Evolutionary conservation across 2,888 invertebrate genomes (phyloP).

Genomic region (Dolichomitus sp.): DNA sequence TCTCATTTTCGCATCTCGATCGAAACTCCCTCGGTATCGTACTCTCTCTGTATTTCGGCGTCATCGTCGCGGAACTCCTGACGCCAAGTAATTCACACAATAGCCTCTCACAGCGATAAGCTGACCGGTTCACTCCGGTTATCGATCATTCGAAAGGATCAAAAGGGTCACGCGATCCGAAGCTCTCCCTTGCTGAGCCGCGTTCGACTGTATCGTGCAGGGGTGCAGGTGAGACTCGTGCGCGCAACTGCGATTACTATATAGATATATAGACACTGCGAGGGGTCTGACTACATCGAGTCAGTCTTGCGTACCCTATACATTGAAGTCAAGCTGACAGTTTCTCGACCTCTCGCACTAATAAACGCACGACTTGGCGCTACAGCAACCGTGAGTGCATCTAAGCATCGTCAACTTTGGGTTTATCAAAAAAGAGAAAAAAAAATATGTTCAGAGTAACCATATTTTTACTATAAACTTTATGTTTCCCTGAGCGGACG

Average conservation of each 20-base stretch:
- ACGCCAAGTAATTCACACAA: slow-evolving; percentile 54
- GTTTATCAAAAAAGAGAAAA: too few species aligned
- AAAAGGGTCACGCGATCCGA: slow-evolving; percentile 73
- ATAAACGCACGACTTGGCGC: slow-evolving; percentile 32
- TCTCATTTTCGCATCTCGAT: slow-evolving; percentile 17
- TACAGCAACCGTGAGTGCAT: not conserved
- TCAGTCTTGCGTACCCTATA: slow-evolving; percentile 13
- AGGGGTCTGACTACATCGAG: slow-evolving; percentile 33
- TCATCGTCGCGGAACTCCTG: slow-evolving; percentile 50
- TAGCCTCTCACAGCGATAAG: slow-evolving; percentile 70
- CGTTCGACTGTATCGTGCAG: slow-evolving; percentile 52
- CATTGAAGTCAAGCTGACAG: slow-evolving; percentile 49
- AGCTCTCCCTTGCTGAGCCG: slow-evolving; percentile 45
- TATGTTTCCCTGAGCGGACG: too few species aligned
- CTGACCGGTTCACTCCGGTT: slow-evolving; percentile 71
- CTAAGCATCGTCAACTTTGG: too few species aligned
- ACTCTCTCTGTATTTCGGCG: slow-evolving; percentile 38
- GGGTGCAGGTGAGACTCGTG: slow-evolving; percentile 52
- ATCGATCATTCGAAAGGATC: slow-evolving; percentile 74
- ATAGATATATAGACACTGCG: slow-evolving; percentile 17
- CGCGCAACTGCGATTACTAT: slow-evolving; percentile 57
- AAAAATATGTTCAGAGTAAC: too few species aligned
- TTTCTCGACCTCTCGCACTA: slow-evolving; percentile 19
- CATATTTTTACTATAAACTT: too few species aligned
- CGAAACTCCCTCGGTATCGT: slow-evolving; percentile 17